phyloP scores from a whole-genome alignment of 2,113 vertebrate genomes.

The Sphaerodactylus townsendi region DNA sequence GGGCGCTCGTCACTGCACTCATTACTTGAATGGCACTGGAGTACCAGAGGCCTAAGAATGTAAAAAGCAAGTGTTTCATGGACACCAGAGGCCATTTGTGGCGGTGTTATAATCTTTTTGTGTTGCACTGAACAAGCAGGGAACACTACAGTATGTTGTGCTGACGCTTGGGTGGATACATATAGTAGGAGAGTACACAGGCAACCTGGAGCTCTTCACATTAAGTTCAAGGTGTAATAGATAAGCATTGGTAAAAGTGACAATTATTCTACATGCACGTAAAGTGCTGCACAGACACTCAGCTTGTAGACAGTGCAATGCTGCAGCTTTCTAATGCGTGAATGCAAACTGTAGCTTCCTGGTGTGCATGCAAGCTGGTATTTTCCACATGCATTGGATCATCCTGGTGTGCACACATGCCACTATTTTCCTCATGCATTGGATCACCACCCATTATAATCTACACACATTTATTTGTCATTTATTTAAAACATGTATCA shows the following conservation, averaged over 20 bases:
- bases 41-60: rapidly evolving
- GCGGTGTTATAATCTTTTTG: no score
- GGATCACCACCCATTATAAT: background rate
- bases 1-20: rapidly evolving
- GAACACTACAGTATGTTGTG: no score
- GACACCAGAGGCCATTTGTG: no score
- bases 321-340: no score
- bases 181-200: background rate
- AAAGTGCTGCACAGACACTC: no score
- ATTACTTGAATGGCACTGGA: background rate
- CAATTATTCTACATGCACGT: background rate
- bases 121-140: no score
- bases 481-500: no score
- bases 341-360: background rate
- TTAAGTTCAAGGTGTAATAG: background rate
- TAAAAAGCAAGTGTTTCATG: no score
- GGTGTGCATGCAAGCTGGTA: no score
- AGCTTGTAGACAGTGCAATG: no score
- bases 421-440: background rate
- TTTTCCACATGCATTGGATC: background rate
- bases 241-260: background rate
- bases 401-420: background rate
- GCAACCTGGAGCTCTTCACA: background rate
- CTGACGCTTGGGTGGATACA: no score
- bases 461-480: background rate